These are phyloP conservation scores for Bagarius yarrelli DNA, from an alignment of 2,113 vertebrate species.

Conservation along the genomic window DNA sequence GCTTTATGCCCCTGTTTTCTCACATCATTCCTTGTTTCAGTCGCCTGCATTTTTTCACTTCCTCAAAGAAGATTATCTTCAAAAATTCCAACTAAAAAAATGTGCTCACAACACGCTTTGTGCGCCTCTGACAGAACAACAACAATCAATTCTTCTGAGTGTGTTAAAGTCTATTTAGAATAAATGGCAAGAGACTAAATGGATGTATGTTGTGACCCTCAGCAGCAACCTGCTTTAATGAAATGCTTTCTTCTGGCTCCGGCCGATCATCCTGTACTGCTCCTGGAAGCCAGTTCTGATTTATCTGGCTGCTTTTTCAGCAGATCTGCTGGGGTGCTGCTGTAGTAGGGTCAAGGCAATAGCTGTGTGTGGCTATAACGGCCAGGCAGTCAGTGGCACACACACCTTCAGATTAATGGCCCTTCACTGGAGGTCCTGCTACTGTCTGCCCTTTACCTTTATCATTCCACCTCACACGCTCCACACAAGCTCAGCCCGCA, in stretches of 20 bases:
- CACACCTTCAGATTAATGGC: slow-evolving; percentile 61
- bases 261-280: slow-evolving; percentile 47
- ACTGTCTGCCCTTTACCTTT: slow-evolving; percentile 49
- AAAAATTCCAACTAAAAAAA: neutral
- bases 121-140: slow-evolving; percentile 6
- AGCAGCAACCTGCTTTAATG: slow-evolving; percentile 60
- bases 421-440: slow-evolving; percentile 50
- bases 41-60: neutral
- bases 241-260: slow-evolving; percentile 61
- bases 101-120: neutral
- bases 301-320: slow-evolving; percentile 63
- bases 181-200: slow-evolving; percentile 42
- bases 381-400: slow-evolving; percentile 54
- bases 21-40: neutral
- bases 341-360: slow-evolving; percentile 71
- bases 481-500: neutral
- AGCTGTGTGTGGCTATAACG: slow-evolving; percentile 55
- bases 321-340: slow-evolving; percentile 69
- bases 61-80: neutral
- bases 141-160: neutral
- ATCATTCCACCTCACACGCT: slow-evolving; percentile 33
- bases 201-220: slow-evolving; percentile 60
- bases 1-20: neutral
- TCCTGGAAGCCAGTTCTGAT: slow-evolving; percentile 55
- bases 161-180: slow-evolving; percentile 23